Percentiles rank a stretch among this genome's conserved stretches.
These are phyloP conservation scores for Hipparchia semele DNA, from an alignment of 2,888 invertebrate genomes.

Conservation along the genomic window DNA sequence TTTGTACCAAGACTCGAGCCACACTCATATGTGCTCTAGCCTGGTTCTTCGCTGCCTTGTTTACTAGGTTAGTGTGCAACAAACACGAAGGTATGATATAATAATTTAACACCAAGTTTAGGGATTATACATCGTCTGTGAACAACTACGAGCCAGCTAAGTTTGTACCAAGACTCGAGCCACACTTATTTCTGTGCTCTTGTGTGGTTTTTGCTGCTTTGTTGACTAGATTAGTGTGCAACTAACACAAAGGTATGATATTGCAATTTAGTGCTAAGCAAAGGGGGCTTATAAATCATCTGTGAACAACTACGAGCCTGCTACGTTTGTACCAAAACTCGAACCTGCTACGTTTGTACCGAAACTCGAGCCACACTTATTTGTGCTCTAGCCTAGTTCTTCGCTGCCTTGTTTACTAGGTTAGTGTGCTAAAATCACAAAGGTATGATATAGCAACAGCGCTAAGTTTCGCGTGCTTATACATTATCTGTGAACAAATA, in stretches of 20 bases:
- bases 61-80: slow-evolving; percentile 86
- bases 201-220: slow-evolving; percentile 92
- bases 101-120: slow-evolving; percentile 96
- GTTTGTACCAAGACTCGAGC: slow-evolving; percentile 89
- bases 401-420: slow-evolving; percentile 94
- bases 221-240: slow-evolving; percentile 87
- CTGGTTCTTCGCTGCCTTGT: slow-evolving; percentile 92
- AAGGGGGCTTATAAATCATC: slow-evolving; percentile 91
- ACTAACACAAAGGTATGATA: not conserved
- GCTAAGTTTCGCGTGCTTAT: no score
- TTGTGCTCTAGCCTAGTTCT: slow-evolving; percentile 86
- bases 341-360: slow-evolving; percentile 93
- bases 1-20: slow-evolving; percentile 89
- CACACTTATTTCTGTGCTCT: slow-evolving; percentile 88
- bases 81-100: slow-evolving; percentile 53
- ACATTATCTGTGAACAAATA: no score
- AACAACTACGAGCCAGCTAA: slow-evolving; percentile 51
- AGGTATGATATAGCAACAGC: no score
- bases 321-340: slow-evolving; percentile 93
- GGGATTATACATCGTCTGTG: slow-evolving; percentile 89
- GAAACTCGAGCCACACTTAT: slow-evolving; percentile 88
- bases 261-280: slow-evolving; percentile 96
- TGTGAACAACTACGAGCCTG: slow-evolving; percentile 86
- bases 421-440: slow-evolving; percentile 51
- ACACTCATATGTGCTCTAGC: slow-evolving; percentile 91